Conservation (phyloP, 1,140 invertebrate species). For the Adelges cooleyi region DNA sequence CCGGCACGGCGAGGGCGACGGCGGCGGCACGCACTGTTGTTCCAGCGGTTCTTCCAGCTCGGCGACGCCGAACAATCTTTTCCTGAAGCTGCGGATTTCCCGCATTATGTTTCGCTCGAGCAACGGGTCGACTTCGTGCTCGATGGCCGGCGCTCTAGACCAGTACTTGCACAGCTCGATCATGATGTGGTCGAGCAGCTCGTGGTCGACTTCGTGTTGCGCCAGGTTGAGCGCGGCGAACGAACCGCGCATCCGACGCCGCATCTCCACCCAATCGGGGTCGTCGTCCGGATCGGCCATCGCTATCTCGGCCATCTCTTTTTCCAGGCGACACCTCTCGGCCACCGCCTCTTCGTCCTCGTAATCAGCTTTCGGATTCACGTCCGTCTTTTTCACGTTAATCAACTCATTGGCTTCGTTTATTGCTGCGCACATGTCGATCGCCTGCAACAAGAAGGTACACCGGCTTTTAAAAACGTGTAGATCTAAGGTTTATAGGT, state of each 20-base stretch:
- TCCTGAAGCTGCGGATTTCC: background rate
- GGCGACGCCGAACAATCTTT: background rate
- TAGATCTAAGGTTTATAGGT: no score
- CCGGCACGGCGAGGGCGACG: no score
- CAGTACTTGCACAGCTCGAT: conserved; percentile 5
- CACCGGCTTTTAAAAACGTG: no score
- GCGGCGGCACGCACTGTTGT: no score
- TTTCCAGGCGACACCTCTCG: background rate
- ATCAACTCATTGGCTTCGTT: background rate
- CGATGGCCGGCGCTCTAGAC: background rate
- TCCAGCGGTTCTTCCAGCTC: background rate
- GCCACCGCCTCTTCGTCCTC: background rate
- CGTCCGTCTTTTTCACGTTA: background rate
- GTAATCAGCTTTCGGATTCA: background rate
- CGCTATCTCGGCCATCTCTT: background rate
- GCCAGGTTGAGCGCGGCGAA: background rate
- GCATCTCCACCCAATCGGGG: conserved; percentile 4
- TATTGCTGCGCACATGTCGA: background rate
- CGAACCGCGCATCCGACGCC: background rate
- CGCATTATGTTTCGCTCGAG: background rate
- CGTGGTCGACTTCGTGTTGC: background rate
- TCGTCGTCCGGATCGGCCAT: conserved; percentile 5
- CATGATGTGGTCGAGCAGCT: background rate
- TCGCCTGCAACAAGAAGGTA: no score
- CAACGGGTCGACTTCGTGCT: background rate